Percentiles rank a stretch among this genome's conserved stretches.
phyloP scores from a whole-genome alignment of 1,140 invertebrate genomes.

The Thaumetopoea pityocampa region DNA sequence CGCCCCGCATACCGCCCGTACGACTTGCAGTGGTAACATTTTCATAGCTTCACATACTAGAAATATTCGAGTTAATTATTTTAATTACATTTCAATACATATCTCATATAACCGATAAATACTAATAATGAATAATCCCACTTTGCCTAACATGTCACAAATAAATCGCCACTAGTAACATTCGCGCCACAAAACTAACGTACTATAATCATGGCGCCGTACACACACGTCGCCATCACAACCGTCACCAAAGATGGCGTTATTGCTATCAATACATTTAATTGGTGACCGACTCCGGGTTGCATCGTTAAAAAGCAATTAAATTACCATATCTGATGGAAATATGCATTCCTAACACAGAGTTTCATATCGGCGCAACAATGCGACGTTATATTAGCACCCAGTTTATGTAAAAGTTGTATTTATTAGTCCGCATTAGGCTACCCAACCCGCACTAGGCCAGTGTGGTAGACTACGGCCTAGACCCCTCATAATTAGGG shows the following conservation, averaged over 20 bases:
- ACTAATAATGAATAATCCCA: slow-evolving; percentile 31
- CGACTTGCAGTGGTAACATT: too few relatives aligned
- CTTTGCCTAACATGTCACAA: slow-evolving; percentile 28
- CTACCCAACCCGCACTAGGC: too few relatives aligned
- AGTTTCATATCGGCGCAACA: slow-evolving; percentile 9
- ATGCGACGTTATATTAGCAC: slow-evolving; percentile 1
- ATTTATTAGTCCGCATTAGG: not conserved
- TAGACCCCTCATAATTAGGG: too few relatives aligned
- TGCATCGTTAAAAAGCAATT: slow-evolving; percentile 25
- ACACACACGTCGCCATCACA: too few relatives aligned
- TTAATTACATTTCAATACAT: too few relatives aligned
- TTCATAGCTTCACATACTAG: too few relatives aligned
- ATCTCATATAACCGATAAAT: too few relatives aligned
- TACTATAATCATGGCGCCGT: too few relatives aligned
- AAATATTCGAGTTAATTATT: too few relatives aligned
- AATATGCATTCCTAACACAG: slow-evolving; percentile 17
- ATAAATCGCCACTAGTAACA: too few relatives aligned
- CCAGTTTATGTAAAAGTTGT: not conserved
- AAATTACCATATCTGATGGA: slow-evolving; percentile 42
- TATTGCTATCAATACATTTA: slow-evolving; percentile 54
- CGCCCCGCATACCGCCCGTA: too few relatives aligned
- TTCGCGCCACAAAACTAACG: slow-evolving; percentile 36
- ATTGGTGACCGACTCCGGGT: slow-evolving; percentile 29
- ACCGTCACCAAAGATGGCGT: slow-evolving; percentile 34
- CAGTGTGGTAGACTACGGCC: too few relatives aligned